These are phyloP conservation scores for Umimayanthus kanabou DNA, from an alignment of 92 coral and sea anemone species.

Conservation along the genomic window DNA sequence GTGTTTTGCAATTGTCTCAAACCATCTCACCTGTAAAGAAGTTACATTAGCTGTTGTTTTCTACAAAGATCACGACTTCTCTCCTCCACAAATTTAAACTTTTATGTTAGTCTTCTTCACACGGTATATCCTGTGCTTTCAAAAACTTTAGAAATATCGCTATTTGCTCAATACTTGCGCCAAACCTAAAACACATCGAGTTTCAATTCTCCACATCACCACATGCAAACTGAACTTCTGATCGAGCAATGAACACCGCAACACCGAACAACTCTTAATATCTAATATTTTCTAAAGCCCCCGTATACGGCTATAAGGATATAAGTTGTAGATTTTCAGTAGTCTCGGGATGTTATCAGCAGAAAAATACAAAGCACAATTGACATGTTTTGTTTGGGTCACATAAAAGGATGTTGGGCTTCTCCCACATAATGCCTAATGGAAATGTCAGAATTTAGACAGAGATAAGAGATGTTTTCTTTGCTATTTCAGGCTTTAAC, in stretches of 20 bases:
- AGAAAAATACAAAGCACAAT: neutral
- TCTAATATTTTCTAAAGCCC: neutral
- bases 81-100: neutral
- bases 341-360: neutral
- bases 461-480: conserved; percentile 37
- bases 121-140: no score
- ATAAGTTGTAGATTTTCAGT: neutral
- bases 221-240: neutral
- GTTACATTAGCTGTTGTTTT: neutral
- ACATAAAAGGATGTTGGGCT: neutral
- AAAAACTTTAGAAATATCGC: neutral
- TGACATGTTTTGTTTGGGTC: neutral
- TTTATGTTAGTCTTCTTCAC: no score
- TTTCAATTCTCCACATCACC: neutral
- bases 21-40: neutral
- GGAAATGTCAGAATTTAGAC: conserved; percentile 25
- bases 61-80: neutral
- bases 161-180: neutral
- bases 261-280: neutral
- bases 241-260: neutral
- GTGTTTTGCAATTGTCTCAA: neutral
- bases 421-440: conserved; percentile 12
- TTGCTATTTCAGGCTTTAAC: conserved; percentile 34
- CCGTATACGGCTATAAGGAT: neutral
- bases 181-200: neutral